Percentiles rank a stretch among this genome's conserved stretches.
Evolutionary conservation across 2,113 vertebrate genomes (phyloP).

Genomic region (Pithys albifrons): DNA sequence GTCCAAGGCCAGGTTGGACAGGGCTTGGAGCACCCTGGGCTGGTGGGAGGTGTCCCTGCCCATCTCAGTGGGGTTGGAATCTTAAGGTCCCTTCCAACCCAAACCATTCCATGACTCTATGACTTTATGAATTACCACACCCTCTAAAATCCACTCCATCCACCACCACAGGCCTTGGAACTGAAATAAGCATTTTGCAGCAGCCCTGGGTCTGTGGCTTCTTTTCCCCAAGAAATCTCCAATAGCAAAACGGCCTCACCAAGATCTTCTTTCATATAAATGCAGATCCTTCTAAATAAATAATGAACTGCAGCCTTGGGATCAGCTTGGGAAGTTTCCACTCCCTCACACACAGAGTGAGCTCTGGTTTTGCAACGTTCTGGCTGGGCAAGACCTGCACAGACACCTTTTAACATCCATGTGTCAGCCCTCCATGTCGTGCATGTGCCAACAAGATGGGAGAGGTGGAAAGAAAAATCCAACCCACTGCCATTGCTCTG

Average conservation of each 20-base stretch:
- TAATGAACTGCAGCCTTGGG: background rate
- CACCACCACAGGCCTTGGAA: background rate
- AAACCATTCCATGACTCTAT: background rate
- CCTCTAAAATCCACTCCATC: background rate
- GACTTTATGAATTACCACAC: background rate
- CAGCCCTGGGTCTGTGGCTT: background rate
- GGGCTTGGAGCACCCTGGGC: background rate
- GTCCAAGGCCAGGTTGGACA: background rate
- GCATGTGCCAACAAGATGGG: background rate
- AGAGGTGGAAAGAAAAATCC: background rate
- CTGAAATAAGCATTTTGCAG: background rate
- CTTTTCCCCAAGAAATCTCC: background rate
- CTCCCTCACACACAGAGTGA: accelerated
- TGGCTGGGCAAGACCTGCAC: conserved; percentile 2
- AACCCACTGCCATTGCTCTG: conserved; percentile 28
- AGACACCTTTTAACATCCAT: background rate
- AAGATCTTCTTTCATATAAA: background rate
- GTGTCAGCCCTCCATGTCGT: background rate
- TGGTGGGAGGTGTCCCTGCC: background rate
- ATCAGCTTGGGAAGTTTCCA: background rate
- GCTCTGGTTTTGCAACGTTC: conserved; percentile 25
- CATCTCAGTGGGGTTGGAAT: background rate
- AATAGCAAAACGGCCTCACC: background rate
- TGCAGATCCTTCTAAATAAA: background rate
- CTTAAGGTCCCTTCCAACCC: background rate